These are phyloP conservation scores for Oryzias melastigma DNA, from an alignment of 2,113 vertebrate genomes.

Conservation along the genomic window DNA sequence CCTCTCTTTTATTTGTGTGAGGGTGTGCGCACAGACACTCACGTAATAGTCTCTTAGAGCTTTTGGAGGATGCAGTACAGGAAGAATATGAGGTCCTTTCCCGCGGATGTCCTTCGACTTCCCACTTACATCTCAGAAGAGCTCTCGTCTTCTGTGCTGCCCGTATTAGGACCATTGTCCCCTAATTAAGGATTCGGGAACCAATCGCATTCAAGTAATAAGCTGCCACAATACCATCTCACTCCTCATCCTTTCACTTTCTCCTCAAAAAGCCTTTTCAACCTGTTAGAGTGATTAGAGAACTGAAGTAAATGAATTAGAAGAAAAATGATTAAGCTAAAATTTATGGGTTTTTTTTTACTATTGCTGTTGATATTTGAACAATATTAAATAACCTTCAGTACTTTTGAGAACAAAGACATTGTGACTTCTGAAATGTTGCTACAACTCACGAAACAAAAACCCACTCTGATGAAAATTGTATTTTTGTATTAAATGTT, in stretches of 20 bases:
- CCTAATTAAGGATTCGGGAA: conserved; percentile 71
- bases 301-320: conserved; percentile 18
- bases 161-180: conserved; percentile 67
- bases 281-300: conserved; percentile 30
- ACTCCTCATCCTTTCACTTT: conserved; percentile 52
- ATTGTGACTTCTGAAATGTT: too few relatives aligned
- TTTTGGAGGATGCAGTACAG: conserved; percentile 56
- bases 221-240: conserved; percentile 58
- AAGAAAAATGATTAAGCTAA: neutral
- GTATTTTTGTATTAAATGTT: too few relatives aligned
- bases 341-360: too few relatives aligned
- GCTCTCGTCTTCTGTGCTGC: conserved; percentile 57
- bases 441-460: too few relatives aligned
- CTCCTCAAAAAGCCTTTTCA: conserved; percentile 44
- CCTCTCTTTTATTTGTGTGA: conserved; percentile 31
- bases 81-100: conserved; percentile 56
- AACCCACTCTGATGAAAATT: too few relatives aligned
- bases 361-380: too few relatives aligned
- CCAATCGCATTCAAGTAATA: conserved; percentile 67
- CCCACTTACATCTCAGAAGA: conserved; percentile 69
- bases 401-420: too few relatives aligned
- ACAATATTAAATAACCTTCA: too few relatives aligned
- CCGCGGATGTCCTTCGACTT: conserved; percentile 68
- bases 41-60: conserved; percentile 70
- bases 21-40: conserved; percentile 25